These are phyloP conservation scores for Thomomys bottae DNA, from an alignment of 2,113 vertebrate genomes.

Conservation along the genomic window DNA sequence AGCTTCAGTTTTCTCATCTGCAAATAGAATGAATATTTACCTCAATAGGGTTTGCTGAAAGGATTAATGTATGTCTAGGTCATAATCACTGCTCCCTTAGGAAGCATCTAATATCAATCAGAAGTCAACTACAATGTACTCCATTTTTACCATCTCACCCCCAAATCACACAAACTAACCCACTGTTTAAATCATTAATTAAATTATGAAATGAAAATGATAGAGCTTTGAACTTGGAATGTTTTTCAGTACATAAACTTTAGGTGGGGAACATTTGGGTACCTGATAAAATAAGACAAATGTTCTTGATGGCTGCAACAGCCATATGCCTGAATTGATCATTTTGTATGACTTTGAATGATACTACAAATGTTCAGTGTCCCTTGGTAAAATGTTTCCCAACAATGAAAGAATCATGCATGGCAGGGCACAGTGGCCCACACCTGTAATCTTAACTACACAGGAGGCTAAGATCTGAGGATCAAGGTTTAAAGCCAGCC, in stretches of 20 bases:
- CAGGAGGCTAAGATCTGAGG: too few species aligned
- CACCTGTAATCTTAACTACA: too few species aligned
- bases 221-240: neutral
- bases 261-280: neutral
- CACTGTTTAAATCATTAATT: slow-evolving; percentile 37
- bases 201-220: slow-evolving; percentile 15
- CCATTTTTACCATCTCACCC: neutral
- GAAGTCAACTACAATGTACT: neutral
- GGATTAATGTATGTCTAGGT: neutral
- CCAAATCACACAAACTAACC: neutral
- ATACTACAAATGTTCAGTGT: too few species aligned
- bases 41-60: slow-evolving; percentile 33
- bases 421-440: too few species aligned
- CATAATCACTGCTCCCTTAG: neutral
- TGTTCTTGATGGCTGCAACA: too few species aligned
- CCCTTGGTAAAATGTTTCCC: too few species aligned
- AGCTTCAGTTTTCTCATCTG: slow-evolving; percentile 65
- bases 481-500: too few species aligned
- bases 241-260: neutral
- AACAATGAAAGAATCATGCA: too few species aligned
- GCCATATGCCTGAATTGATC: too few species aligned
- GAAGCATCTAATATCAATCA: slow-evolving; percentile 32
- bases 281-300: too few species aligned
- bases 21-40: slow-evolving; percentile 67
- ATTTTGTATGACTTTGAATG: too few species aligned